Evolutionary conservation across 1,140 invertebrate species (phyloP).

Genomic region (Tetragnatha versicolor): DNA sequence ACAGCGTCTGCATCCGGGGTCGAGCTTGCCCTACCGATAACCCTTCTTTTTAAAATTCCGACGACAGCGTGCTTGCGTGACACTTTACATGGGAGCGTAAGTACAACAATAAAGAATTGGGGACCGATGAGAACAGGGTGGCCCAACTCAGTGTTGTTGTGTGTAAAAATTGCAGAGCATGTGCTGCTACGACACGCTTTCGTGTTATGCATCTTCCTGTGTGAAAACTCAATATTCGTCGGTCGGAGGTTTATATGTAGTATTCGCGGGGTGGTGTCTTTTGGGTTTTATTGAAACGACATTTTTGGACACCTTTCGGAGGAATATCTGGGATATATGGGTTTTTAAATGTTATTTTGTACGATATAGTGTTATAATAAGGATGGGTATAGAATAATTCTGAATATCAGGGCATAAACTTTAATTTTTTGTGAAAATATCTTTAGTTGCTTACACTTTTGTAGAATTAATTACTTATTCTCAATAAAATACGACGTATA

Average conservation of each 20-base stretch:
- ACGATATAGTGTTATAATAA: too few species aligned
- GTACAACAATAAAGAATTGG: constrained; percentile 37
- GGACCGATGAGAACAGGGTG: constrained; percentile 37
- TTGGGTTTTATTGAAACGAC: not conserved
- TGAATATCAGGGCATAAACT: too few species aligned
- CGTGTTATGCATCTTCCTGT: constrained; percentile 42
- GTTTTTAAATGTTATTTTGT: too few species aligned
- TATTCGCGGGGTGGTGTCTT: not conserved
- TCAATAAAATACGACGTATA: too few species aligned
- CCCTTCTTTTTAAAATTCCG: constrained; percentile 36
- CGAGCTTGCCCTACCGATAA: not conserved
- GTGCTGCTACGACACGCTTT: constrained; percentile 44
- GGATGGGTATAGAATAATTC: too few species aligned
- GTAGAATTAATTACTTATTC: too few species aligned
- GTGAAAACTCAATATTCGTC: constrained; percentile 51
- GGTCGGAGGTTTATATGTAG: not conserved
- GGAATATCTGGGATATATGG: too few species aligned
- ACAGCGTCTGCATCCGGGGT: too few species aligned
- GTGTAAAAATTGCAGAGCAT: constrained; percentile 43
- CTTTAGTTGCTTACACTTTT: too few species aligned
- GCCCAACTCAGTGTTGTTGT: constrained; percentile 1
- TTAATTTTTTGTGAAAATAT: too few species aligned
- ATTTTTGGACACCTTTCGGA: constrained; percentile 14
- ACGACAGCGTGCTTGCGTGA: constrained; percentile 1
- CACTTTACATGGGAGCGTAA: constrained; percentile 21